These are phyloP conservation scores for Molothrus ater DNA, from an alignment of 2,797 vertebrate genomes.

Conservation along the genomic window DNA sequence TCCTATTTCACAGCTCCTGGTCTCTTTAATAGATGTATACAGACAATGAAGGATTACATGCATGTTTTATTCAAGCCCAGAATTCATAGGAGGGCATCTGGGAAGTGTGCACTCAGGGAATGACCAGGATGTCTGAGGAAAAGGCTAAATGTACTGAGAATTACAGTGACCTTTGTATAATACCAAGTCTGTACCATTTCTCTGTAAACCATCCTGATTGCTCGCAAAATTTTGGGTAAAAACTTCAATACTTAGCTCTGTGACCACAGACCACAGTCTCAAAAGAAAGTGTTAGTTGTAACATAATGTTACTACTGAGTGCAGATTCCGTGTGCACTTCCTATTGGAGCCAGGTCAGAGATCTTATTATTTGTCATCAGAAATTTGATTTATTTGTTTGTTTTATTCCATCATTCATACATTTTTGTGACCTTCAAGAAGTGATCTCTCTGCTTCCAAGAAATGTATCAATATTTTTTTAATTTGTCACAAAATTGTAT, in stretches of 20 bases:
- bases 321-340: background rate
- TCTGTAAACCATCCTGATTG: background rate
- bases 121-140: background rate
- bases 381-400: background rate
- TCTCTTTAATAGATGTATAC: background rate
- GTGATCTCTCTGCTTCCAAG: background rate
- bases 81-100: background rate
- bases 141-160: background rate
- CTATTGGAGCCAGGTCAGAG: background rate
- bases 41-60: background rate
- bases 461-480: background rate
- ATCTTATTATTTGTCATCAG: background rate
- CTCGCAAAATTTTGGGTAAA: background rate
- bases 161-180: background rate
- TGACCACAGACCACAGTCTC: background rate
- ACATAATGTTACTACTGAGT: background rate
- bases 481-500: background rate
- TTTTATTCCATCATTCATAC: background rate
- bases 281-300: background rate
- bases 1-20: background rate
- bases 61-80: background rate
- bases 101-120: background rate
- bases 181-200: background rate
- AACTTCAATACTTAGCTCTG: background rate
- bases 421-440: background rate